Conservation (phyloP, 1,140 invertebrate species). For the Pseudomyrmex cubaensis region DNA sequence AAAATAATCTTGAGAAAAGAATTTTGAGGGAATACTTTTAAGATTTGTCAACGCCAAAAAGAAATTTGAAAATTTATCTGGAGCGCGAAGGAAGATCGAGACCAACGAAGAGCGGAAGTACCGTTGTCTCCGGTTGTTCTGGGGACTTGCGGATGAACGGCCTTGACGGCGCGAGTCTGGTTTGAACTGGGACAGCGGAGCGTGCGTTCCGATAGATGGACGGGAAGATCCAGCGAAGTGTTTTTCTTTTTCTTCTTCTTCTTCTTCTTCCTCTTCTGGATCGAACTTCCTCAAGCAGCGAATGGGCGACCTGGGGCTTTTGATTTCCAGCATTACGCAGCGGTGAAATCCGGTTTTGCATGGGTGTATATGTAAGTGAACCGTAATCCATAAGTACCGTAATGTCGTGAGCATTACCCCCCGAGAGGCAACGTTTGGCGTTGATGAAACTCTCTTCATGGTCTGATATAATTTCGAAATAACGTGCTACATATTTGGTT, state of each 20-base stretch:
- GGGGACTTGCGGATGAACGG: conserved; percentile 47
- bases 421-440: conserved; percentile 16
- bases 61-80: background rate
- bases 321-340: conserved; percentile 23
- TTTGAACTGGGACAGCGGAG: conserved; percentile 32
- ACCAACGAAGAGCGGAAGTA: conserved; percentile 41
- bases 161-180: conserved; percentile 49
- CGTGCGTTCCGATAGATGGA: conserved; percentile 27
- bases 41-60: background rate
- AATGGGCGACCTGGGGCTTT: background rate
- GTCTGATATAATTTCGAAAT: background rate
- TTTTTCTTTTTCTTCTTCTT: background rate
- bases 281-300: background rate
- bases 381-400: conserved; percentile 51
- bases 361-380: conserved; percentile 75
- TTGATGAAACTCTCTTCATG: conserved; percentile 4
- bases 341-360: conserved; percentile 65
- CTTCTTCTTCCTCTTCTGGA: background rate
- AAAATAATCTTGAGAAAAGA: background rate
- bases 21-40: background rate
- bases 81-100: background rate
- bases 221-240: background rate
- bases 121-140: conserved; percentile 46
- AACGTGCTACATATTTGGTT: background rate
- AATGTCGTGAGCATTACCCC: conserved; percentile 22